A percentile compares a stretch with the other conserved stretches of the same genome.
Conservation (phyloP, 1,140 invertebrate genomes). For the Pseudomyrmex concolor region DNA sequence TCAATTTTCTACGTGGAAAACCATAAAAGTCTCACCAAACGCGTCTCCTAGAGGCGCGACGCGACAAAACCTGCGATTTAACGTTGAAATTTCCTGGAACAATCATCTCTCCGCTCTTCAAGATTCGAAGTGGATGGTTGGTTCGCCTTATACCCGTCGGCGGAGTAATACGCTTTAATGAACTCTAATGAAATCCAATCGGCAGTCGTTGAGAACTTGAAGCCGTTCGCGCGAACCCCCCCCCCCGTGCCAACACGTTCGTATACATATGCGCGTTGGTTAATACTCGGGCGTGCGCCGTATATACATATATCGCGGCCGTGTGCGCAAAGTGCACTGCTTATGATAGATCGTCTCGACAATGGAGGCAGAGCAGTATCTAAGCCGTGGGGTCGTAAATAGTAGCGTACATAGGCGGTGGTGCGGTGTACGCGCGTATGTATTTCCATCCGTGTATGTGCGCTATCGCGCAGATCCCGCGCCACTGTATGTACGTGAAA, state of each 20-base stretch:
- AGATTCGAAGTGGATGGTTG: constrained; percentile 55
- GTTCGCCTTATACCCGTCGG: constrained; percentile 35
- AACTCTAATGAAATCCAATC: constrained; percentile 72
- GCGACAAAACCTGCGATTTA: constrained; percentile 14
- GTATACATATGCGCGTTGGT: too few species aligned
- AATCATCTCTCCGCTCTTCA: constrained; percentile 35
- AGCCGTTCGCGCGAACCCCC: too few species aligned
- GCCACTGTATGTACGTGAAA: not conserved
- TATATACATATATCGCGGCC: constrained; percentile 32
- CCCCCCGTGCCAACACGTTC: constrained; percentile 44
- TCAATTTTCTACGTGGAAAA: not conserved
- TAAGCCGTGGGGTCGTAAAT: constrained; percentile 59
- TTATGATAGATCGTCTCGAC: constrained; percentile 75
- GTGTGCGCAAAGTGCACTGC: constrained; percentile 57
- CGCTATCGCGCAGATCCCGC: not conserved
- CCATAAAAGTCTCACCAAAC: not conserved
- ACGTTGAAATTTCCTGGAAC: constrained; percentile 33
- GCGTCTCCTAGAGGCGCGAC: too few species aligned
- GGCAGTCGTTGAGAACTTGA: constrained; percentile 56
- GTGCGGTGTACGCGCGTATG: not conserved
- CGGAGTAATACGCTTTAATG: constrained; percentile 66
- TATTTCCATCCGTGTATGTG: not conserved
- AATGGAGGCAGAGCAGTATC: constrained; percentile 66
- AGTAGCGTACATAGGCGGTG: constrained; percentile 31
- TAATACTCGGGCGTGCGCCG: too few species aligned